Conservation (phyloP, 1,140 invertebrate species). For the Aphelinus atriplicis region DNA sequence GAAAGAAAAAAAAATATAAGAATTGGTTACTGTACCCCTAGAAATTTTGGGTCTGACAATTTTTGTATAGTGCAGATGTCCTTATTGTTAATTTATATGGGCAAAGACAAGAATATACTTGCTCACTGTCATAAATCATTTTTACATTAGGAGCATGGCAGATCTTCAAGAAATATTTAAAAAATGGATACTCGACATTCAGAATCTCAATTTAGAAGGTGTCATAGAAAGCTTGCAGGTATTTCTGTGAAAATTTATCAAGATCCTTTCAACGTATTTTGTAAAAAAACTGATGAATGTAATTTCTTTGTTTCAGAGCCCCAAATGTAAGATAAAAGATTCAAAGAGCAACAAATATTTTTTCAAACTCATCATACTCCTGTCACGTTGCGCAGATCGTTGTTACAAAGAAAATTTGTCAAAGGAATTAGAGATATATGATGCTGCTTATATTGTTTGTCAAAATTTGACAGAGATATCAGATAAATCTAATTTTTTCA, state of each 20-base stretch:
- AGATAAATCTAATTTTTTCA: slow-evolving; percentile 46
- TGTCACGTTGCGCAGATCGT: slow-evolving; percentile 45
- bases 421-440: slow-evolving; percentile 41
- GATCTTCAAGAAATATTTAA: slow-evolving; percentile 31
- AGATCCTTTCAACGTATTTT: neutral
- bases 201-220: slow-evolving; percentile 32
- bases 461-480: slow-evolving; percentile 40
- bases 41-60: no score
- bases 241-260: neutral
- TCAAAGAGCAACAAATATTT: slow-evolving; percentile 40
- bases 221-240: slow-evolving; percentile 44
- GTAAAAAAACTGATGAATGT: neutral
- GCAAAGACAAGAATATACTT: no score
- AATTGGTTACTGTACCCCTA: no score
- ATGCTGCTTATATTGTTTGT: slow-evolving; percentile 43
- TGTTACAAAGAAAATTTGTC: slow-evolving; percentile 39
- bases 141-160: slow-evolving; percentile 33
- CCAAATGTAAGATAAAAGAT: neutral
- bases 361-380: slow-evolving; percentile 47
- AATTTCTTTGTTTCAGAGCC: slow-evolving; percentile 35
- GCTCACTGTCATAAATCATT: neutral
- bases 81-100: no score
- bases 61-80: no score
- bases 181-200: slow-evolving; percentile 42
- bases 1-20: no score